phyloP scores from a whole-genome alignment of 1,140 invertebrate species.

The Pseudobourletiella spinata region DNA sequence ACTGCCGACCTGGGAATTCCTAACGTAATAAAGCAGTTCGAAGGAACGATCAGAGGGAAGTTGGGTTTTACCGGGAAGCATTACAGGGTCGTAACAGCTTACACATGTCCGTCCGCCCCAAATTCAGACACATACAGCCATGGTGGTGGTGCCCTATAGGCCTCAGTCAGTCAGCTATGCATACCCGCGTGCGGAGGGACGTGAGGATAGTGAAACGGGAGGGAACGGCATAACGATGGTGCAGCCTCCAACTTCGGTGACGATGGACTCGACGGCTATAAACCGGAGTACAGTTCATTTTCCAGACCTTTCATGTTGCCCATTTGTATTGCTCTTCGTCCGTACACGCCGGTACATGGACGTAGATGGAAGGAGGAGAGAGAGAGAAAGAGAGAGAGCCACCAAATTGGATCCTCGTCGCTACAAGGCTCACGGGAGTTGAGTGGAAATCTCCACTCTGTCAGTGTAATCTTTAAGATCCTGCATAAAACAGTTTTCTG shows the following conservation, averaged over 20 bases:
- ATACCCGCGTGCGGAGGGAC: too few relatives aligned
- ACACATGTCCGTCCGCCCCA: too few relatives aligned
- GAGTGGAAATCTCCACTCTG: neutral
- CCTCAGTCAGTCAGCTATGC: too few relatives aligned
- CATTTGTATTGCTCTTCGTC: neutral
- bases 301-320: neutral
- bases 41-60: slow-evolving; percentile 2
- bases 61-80: neutral
- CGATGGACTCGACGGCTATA: too few relatives aligned
- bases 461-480: slow-evolving; percentile 4
- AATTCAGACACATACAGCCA: too few relatives aligned
- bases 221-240: too few relatives aligned
- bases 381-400: neutral
- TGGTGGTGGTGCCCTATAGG: too few relatives aligned
- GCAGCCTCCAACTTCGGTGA: too few relatives aligned
- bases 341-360: neutral
- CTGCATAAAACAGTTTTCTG: slow-evolving; percentile 2
- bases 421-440: slow-evolving; percentile 4
- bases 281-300: neutral
- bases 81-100: neutral
- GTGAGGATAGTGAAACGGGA: too few relatives aligned
- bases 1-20: neutral
- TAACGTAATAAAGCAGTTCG: neutral
- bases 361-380: neutral
- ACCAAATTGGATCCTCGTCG: slow-evolving; percentile 3